These are phyloP conservation scores for Siniperca obscura DNA, from an alignment of 2,797 vertebrate species.

Conservation along the genomic window DNA sequence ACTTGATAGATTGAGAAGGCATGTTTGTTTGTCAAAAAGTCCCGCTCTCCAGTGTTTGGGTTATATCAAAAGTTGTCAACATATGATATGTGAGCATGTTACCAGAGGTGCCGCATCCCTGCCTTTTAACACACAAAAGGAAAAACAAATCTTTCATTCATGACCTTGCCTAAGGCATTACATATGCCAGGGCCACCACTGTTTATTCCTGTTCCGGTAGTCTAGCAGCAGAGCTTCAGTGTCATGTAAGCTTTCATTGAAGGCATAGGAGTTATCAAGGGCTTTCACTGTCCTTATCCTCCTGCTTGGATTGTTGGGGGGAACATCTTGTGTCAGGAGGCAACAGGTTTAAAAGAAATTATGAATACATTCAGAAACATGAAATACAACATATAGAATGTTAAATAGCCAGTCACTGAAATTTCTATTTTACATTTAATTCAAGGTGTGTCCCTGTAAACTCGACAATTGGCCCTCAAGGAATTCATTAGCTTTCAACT, in stretches of 20 bases:
- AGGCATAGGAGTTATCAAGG: constrained; percentile 13
- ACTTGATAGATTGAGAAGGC: neutral
- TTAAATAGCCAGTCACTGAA: neutral
- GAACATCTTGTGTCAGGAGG: constrained; percentile 13
- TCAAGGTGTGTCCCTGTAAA: neutral
- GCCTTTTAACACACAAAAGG: constrained; percentile 31
- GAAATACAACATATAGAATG: neutral
- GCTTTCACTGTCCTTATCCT: constrained; percentile 15
- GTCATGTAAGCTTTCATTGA: constrained; percentile 19
- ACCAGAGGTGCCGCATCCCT: constrained; percentile 2
- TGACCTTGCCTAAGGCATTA: constrained; percentile 46
- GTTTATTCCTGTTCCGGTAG: constrained; percentile 41
- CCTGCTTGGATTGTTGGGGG: neutral
- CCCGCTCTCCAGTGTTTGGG: neutral
- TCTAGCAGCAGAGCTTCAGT: constrained; percentile 21
- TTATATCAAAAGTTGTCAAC: constrained; percentile 30
- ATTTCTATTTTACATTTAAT: neutral
- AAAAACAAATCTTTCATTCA: constrained; percentile 50
- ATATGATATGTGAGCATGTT: constrained; percentile 1
- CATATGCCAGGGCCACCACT: constrained; percentile 32
- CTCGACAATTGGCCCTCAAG: neutral
- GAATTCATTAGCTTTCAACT: constrained; percentile 20
- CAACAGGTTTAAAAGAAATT: constrained; percentile 6
- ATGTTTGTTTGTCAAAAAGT: constrained; percentile 15
- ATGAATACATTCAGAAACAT: constrained; percentile 15